These are phyloP conservation scores for Linurgus olivaceus DNA, from an alignment of 2,797 vertebrate species.

Conservation along the genomic window DNA sequence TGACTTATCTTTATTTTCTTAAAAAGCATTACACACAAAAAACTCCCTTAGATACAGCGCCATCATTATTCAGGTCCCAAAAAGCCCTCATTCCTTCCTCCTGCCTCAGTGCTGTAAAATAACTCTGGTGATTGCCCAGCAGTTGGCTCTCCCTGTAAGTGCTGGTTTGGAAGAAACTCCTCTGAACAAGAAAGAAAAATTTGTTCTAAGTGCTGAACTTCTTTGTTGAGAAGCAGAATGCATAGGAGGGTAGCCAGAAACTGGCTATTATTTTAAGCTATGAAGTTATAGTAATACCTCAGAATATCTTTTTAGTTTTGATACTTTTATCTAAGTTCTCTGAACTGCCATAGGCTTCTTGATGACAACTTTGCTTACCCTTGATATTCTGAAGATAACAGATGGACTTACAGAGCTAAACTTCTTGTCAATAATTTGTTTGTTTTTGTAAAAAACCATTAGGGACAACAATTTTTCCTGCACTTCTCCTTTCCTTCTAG, in stretches of 20 bases:
- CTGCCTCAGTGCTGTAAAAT: neutral
- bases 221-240: neutral
- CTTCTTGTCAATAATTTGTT: neutral
- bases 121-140: neutral
- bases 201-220: neutral
- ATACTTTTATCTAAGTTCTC: neutral
- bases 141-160: neutral
- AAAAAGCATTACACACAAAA: neutral
- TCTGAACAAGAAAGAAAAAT: neutral
- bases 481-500: neutral
- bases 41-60: neutral
- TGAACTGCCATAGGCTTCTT: neutral
- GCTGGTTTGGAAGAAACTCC: neutral
- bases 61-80: neutral
- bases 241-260: neutral
- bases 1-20: neutral
- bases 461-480: neutral
- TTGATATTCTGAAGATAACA: neutral
- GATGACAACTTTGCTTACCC: neutral
- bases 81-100: neutral
- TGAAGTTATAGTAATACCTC: neutral
- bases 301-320: neutral
- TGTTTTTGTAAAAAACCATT: neutral
- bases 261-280: neutral
- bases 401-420: neutral